Evolutionary conservation across 2,888 invertebrate genomes (phyloP).

Genomic region (Drosophila suboccidentalis): DNA sequence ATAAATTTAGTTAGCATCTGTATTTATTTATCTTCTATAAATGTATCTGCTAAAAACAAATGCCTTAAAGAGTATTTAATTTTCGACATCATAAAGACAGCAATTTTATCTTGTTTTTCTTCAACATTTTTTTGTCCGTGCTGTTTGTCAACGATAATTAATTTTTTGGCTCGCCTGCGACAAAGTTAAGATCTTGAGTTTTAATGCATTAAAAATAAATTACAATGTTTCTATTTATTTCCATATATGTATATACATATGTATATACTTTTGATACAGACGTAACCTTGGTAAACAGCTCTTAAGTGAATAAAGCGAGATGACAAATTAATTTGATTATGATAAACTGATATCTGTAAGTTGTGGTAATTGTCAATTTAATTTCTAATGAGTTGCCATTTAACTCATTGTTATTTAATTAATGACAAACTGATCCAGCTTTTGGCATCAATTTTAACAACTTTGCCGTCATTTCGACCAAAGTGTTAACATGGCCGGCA

Average conservation of each 20-base stretch:
- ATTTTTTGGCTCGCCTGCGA: slow-evolving; percentile 61
- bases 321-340: slow-evolving; percentile 12
- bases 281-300: slow-evolving; percentile 19
- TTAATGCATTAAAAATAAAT: slow-evolving; percentile 73
- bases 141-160: slow-evolving; percentile 74
- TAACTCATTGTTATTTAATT: slow-evolving; percentile 2
- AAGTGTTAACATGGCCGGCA: background rate
- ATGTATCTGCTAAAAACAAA: no score
- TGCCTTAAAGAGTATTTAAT: background rate
- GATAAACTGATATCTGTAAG: background rate
- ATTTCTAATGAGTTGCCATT: slow-evolving; percentile 9
- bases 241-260: slow-evolving; percentile 12
- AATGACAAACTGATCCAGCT: background rate
- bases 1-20: no score
- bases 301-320: background rate
- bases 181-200: slow-evolving; percentile 67
- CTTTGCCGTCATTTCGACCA: background rate
- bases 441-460: background rate
- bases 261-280: slow-evolving; percentile 2
- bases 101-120: background rate
- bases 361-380: slow-evolving; percentile 5
- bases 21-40: no score
- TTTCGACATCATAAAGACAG: background rate
- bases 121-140: slow-evolving; percentile 12
- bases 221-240: slow-evolving; percentile 64